phyloP scores from a whole-genome alignment of 2,113 vertebrate genomes.

The Esox niger region DNA sequence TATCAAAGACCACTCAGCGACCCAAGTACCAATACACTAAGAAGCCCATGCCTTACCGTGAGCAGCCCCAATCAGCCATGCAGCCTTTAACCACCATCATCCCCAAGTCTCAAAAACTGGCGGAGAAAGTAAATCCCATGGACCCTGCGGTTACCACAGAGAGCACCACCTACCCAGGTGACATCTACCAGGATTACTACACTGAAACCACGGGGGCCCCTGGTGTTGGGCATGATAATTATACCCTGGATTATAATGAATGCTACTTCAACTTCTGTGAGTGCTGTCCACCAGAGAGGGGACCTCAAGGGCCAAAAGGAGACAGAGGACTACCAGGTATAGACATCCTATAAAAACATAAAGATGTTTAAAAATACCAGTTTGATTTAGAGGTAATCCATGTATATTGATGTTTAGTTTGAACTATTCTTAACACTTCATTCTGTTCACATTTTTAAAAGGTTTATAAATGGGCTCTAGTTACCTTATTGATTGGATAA shows the following conservation, averaged over 20 bases:
- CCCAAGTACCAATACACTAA: conserved; percentile 83
- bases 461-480: no score
- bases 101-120: conserved; percentile 51
- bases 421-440: no score
- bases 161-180: conserved; percentile 45
- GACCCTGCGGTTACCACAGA: conserved; percentile 40
- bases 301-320: conserved; percentile 79
- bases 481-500: no score
- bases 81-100: conserved; percentile 49
- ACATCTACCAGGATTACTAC: conserved; percentile 40
- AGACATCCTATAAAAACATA: not conserved
- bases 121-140: conserved; percentile 37
- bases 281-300: conserved; percentile 80
- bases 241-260: conserved; percentile 82
- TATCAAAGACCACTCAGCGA: conserved; percentile 77
- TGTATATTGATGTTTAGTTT: not conserved
- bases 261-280: conserved; percentile 94
- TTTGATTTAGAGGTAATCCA: not conserved
- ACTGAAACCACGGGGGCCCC: conserved; percentile 65
- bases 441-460: no score
- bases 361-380: not conserved
- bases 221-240: conserved; percentile 73
- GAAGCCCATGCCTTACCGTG: conserved; percentile 64
- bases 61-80: conserved; percentile 50
- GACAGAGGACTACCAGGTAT: conserved; percentile 82